Base-by-base conservation (phyloP, 2,797 vertebrate genomes). In the Propithecus perrieri region DNA sequence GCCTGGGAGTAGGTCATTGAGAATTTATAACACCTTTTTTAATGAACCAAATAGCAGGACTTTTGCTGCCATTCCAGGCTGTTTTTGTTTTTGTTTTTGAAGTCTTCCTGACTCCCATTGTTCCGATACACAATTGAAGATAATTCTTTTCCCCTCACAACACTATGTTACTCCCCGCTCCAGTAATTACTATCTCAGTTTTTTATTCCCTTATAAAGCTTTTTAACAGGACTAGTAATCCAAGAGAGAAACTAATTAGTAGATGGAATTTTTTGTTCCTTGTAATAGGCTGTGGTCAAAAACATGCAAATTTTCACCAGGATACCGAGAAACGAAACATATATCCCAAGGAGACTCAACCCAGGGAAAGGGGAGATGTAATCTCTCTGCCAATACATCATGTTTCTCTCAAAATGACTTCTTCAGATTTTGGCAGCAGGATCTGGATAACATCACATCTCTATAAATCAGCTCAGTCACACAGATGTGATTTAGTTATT, bases 21-120 rank as follows among this genome's bases (percentile, higher is more conserved):
- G 48, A 94, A 95, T 69, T 65, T 48, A 24, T 35, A 69, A 92
- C 26, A 90, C 46, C 43, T 91, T 93, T 94, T 71, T 59, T 12
- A 92, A 91, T 91, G 87, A 96, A 71, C 55, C 75, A 83, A 83
- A 79, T 9, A 93, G 61, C 46, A 88, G 48, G 50, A 72, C 87
- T 89, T 86, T 7, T 24, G 61, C 28, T 84, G 35, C n/a, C 57
- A 61, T 69, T 11, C 38, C 69, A 87, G 75, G 35, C 67, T 57
- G 33, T 1, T 46, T 48, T 18, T 43, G n/a, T 43, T 33, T 20
- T 65, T 43, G 41, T 14, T 43, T 71, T 75, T 85, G 46, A 85
- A 76, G 41, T 13, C 69, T 71, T 92, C 41, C 76, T 30, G 48
- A 46, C 65, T 78, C 50, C 35, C 59, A 35, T 57, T 33, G 24